These are phyloP conservation scores for Dendroctonus valens DNA, from an alignment of 1,140 invertebrate genomes.

Conservation along the genomic window DNA sequence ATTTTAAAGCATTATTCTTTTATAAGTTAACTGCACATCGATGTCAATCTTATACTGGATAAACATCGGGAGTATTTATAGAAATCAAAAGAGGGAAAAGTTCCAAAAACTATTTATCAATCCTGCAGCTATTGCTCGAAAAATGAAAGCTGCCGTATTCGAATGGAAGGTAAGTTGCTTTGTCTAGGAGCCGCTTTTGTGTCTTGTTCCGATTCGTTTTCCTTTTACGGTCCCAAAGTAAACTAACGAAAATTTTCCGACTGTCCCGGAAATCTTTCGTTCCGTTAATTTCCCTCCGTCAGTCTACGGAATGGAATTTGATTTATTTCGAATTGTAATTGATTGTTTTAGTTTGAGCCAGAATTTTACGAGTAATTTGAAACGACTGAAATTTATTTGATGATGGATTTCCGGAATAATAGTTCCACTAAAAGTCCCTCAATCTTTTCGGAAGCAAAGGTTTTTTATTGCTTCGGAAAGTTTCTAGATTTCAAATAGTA, in stretches of 20 bases:
- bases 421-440: not conserved
- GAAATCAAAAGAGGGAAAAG: no score
- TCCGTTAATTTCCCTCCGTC: conserved; percentile 5
- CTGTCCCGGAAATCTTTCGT: conserved; percentile 11
- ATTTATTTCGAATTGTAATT: conserved; percentile 3
- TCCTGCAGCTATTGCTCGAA: not conserved
- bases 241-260: conserved; percentile 8
- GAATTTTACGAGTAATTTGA: not conserved
- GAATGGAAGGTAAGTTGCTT: conserved; percentile 16
- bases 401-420: not conserved
- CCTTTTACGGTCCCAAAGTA: conserved; percentile 2
- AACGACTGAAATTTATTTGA: not conserved
- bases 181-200: no score
- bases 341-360: not conserved
- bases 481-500: no score
- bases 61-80: no score
- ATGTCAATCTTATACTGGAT: no score
- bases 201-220: no score
- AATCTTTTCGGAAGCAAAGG: not conserved
- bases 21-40: no score
- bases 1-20: no score
- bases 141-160: conserved; percentile 26
- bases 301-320: not conserved
- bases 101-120: not conserved
- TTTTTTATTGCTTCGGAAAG: not conserved